phyloP scores from a whole-genome alignment of 2,888 invertebrate species.

The Lasioglossum oenotherae region DNA sequence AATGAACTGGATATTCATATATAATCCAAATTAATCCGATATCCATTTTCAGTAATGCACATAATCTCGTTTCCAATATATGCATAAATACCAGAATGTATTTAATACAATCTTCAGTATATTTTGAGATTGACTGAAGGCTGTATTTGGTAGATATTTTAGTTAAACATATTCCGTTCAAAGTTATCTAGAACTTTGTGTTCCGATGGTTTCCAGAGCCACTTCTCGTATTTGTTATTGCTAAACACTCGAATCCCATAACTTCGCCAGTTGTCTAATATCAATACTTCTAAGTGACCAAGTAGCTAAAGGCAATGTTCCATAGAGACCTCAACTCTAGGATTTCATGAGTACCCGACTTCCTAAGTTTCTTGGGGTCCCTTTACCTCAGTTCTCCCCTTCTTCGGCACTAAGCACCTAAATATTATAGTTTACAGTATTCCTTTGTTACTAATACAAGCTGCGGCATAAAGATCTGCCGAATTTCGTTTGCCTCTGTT shows the following conservation, averaged over 20 bases:
- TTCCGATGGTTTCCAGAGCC: not conserved
- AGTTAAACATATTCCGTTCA: not conserved
- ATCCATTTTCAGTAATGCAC: not conserved
- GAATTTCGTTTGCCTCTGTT: too few species aligned
- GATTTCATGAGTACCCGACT: too few species aligned
- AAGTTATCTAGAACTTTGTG: not conserved
- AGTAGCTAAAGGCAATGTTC: too few species aligned
- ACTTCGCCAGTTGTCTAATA: too few species aligned
- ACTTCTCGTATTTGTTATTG: not conserved
- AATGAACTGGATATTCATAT: conserved; percentile 8
- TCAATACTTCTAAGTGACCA: too few species aligned
- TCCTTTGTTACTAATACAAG: not conserved
- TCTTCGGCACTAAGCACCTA: not conserved
- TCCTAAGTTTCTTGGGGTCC: not conserved
- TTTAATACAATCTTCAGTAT: not conserved
- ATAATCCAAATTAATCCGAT: conserved; percentile 5
- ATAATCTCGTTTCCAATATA: not conserved
- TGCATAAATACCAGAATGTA: not conserved
- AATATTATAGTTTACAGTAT: not conserved
- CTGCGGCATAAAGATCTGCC: too few species aligned
- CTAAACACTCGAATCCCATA: not conserved
- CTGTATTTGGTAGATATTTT: not conserved
- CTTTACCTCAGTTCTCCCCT: not conserved
- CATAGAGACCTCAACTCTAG: too few species aligned
- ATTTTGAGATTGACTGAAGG: not conserved